phyloP scores from a whole-genome alignment of 2,113 vertebrate genomes.

The Leucopsar rothschildi region DNA sequence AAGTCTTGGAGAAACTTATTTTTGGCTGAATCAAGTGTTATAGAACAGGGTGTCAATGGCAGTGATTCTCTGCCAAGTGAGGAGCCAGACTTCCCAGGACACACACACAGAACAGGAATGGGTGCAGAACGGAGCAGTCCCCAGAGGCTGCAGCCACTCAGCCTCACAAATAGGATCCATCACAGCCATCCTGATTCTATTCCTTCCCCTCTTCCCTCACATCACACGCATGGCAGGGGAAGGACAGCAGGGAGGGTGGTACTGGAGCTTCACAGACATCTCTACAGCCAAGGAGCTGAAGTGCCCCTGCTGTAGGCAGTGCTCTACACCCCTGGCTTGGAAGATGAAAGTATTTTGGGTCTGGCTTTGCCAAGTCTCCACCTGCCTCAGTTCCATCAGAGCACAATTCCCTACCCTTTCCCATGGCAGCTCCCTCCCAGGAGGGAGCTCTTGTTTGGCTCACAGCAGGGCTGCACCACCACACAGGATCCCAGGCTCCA shows the following conservation, averaged over 20 bases:
- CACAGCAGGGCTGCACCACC: background rate
- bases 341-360: background rate
- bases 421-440: background rate
- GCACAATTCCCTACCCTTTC: background rate
- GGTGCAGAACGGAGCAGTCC: background rate
- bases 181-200: background rate
- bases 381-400: background rate
- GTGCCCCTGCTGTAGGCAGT: fast-evolving
- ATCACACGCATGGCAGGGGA: too few species aligned
- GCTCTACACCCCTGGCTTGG: background rate
- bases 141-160: background rate
- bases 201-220: background rate
- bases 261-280: background rate
- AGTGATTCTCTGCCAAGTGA: background rate
- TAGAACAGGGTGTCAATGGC: background rate
- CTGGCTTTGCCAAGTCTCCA: background rate
- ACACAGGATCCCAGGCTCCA: background rate
- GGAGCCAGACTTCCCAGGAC: background rate
- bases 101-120: fast-evolving
- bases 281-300: background rate
- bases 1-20: background rate
- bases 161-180: background rate
- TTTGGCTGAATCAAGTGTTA: background rate
- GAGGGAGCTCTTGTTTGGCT: background rate
- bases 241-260: background rate